Conservation (phyloP, 2,113 vertebrate species). For the Heterocephalus glaber region DNA sequence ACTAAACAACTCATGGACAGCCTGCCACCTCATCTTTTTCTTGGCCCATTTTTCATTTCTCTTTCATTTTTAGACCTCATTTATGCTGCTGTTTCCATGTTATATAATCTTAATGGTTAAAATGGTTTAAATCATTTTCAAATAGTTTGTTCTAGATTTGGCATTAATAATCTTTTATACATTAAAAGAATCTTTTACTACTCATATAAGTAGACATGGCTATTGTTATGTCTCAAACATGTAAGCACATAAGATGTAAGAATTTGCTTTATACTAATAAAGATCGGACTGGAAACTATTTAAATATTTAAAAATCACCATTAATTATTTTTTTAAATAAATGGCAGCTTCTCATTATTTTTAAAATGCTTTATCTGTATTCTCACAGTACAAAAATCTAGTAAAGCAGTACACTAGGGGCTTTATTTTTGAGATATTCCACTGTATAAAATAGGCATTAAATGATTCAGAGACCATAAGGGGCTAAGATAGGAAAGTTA, state of each 20-base stretch:
- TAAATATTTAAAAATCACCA: conserved; percentile 30
- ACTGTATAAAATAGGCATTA: conserved; percentile 79
- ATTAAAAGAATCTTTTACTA: conserved; percentile 22
- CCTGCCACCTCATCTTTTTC: background rate
- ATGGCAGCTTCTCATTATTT: conserved; percentile 32
- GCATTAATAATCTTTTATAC: background rate
- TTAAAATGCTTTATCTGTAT: conserved; percentile 48
- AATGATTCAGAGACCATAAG: conserved; percentile 80
- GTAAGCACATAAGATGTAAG: background rate
- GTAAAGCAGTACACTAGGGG: conserved; percentile 68
- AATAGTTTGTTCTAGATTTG: conserved; percentile 23
- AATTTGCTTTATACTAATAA: conserved; percentile 40
- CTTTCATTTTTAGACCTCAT: background rate
- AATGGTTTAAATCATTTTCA: conserved; percentile 7
- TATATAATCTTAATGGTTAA: background rate
- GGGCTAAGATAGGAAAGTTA: conserved; percentile 83
- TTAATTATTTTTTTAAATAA: conserved; percentile 15
- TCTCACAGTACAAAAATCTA: conserved; percentile 64
- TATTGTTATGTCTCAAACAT: background rate
- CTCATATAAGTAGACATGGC: background rate
- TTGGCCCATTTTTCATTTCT: background rate
- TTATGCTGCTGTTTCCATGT: background rate
- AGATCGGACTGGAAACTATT: background rate
- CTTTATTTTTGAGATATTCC: conserved; percentile 76
- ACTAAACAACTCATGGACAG: background rate